Percentiles rank a stretch among this genome's conserved stretches.
Conservation (phyloP, 2,888 invertebrate genomes). For the Minunthozetes semirufus region DNA sequence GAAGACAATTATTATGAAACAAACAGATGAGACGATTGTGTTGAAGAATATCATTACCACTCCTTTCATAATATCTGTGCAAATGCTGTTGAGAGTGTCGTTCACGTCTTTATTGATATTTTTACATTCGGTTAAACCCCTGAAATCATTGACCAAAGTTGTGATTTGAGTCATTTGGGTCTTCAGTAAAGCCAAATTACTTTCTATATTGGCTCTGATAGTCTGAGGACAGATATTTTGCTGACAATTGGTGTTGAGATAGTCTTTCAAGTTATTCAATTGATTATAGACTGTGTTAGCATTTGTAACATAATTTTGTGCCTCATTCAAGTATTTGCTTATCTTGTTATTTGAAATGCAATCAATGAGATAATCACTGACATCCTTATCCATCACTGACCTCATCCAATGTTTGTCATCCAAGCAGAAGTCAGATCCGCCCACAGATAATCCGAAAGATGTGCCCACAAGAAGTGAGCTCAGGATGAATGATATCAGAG, state of each 20-base stretch:
- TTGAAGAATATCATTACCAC: not conserved
- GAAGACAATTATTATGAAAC: not conserved
- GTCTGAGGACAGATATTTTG: not conserved
- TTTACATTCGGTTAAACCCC: not conserved
- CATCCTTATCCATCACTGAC: not conserved
- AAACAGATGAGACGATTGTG: not conserved
- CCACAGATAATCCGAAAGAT: not conserved
- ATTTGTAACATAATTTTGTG: not conserved
- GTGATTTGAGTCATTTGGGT: not conserved
- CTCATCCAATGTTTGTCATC: conserved; percentile 25
- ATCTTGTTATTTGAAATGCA: not conserved
- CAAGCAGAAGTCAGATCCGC: conserved; percentile 28
- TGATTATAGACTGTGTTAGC: too few relatives aligned
- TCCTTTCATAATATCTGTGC: not conserved
- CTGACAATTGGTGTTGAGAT: not conserved
- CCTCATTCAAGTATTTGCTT: not conserved
- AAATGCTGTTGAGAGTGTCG: not conserved
- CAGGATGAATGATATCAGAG: not conserved
- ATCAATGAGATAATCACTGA: not conserved
- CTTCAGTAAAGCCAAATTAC: not conserved
- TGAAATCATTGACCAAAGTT: not conserved
- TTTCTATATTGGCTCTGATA: not conserved
- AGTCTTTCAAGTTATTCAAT: not conserved
- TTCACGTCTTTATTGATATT: not conserved
- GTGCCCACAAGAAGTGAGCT: not conserved